Base-by-base conservation (phyloP, 2,797 vertebrate species). In the Lacerta bilineata region DNA sequence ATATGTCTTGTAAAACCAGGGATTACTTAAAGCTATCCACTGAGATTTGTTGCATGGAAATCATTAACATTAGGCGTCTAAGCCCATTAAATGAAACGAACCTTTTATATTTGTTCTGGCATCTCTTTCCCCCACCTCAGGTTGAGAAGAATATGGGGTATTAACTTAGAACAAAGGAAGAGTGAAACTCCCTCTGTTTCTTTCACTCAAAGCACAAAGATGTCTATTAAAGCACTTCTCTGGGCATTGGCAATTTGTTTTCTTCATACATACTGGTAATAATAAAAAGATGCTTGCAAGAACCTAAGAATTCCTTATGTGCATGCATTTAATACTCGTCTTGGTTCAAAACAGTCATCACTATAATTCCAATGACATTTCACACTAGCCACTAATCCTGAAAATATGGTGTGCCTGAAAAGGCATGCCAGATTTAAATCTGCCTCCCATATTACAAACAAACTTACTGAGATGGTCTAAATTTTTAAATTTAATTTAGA, bases 1-100 rank as follows among this genome's bases (percentile, higher is more conserved):
- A 50, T 92, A 90, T 77, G 87, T 94, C 92, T 93, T 92, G 69
- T 88, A 95, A 92, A 80, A 85, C 27, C 0, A 0, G 66, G 81
- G 85, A 90, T 95, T 93, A 94, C 84, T 93, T 88, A 87, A 93
- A 93, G 88, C 89, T 92, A 77, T 96, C 93, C 69, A 36, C 80
- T 5, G 88, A 91, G 86, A 95, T 88, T 61, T 92, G 68, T 92
- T 93, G 17, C 87, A 87, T 0, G 0, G 82, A 87, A 89, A 91
- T 69, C 84, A 78, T 68, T 93, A 93, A 91, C 89, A 79, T 59
- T 91, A 81, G 80, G 18, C 86, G 89, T 90, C 84, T 83, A 93
- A 89, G 74, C 39, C 74, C 74, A 72, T 87, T 91, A 85, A 64
- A 76, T 83, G 93, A 95, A 76, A 93, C 78, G 90, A 94, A 90